phyloP scores from a whole-genome alignment of 2,888 invertebrate genomes.

The Drosophila ustulata region DNA sequence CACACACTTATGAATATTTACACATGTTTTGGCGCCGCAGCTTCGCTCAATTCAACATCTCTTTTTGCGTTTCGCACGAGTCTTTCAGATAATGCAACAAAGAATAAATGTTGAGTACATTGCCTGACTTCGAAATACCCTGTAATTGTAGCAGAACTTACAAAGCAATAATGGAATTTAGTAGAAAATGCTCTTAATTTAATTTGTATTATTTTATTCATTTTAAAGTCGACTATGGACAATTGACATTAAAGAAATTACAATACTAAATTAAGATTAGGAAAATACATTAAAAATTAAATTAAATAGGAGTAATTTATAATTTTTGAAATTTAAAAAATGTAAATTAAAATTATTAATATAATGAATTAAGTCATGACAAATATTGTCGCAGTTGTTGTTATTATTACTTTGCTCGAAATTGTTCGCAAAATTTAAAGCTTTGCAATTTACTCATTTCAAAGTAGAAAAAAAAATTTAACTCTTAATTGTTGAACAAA shows the following conservation, averaged over 20 bases:
- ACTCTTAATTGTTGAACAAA: too few relatives aligned
- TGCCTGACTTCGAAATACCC: not conserved
- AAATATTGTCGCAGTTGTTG: too few relatives aligned
- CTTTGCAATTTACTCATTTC: too few relatives aligned
- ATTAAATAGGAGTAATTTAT: not conserved
- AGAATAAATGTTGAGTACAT: not conserved
- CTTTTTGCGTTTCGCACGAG: slow-evolving; percentile 23
- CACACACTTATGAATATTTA: slow-evolving; percentile 69
- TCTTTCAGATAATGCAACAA: slow-evolving; percentile 40
- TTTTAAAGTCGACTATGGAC: too few relatives aligned
- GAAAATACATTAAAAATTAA: too few relatives aligned
- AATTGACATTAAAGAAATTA: too few relatives aligned
- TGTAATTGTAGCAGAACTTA: not conserved
- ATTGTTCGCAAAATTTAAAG: too few relatives aligned
- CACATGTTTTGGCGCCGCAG: slow-evolving; percentile 68
- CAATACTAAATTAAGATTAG: too few relatives aligned
- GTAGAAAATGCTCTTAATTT: too few relatives aligned
- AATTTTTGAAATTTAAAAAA: not conserved
- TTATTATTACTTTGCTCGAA: too few relatives aligned
- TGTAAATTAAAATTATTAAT: not conserved
- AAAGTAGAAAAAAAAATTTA: too few relatives aligned
- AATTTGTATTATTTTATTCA: too few relatives aligned
- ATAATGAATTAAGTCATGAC: not conserved
- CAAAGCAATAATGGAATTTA: not conserved
- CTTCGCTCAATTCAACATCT: slow-evolving; percentile 50